Evolutionary conservation across 2,888 invertebrate genomes (phyloP), one percentile per base, ranked within the genome.

Genomic region (Hydrotaea cyrtoneurina): DNA sequence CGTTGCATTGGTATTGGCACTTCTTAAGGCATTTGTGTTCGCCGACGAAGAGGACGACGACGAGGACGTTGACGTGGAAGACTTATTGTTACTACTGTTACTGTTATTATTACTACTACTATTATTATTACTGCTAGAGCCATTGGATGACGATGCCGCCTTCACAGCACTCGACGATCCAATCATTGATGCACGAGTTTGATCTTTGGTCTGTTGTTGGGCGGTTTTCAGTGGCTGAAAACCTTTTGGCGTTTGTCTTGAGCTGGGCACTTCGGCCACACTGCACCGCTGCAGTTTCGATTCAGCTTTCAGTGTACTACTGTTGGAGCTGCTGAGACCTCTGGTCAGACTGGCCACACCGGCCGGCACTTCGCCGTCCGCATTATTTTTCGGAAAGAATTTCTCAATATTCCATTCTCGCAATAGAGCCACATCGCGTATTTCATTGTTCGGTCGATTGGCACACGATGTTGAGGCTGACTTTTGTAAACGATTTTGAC

Each of bases 381-480:
- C 83, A 11, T 78, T 87, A 64, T 88, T 87, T 73, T 88, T 87
- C 15, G 95, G 96, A 93, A 97, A 97, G 93, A 97, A 97, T 91
- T 96, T 95, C 87, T 96, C 96, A 92, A 97, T 96, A 93, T 97
- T 96, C 97, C 97, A 97, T 90, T 97, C 97, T 93, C 96, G 96
- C 88, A 97, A 94, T 86, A 97, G 94, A 86, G 96, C 96, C 92
- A 96, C 96, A 91, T 96, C 96, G 89, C 95, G 93, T 90, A 80
- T 82, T 74, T 85, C 87, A 72, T 86, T 86, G 83, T 83, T 85
- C 53, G 87, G 87, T 62, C 82, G 87, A 84, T 88, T 86, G 86
- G 90, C 91, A 85, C 91, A 90, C 55, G 91, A 90, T 21, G 90
- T 90, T 78, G 92, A 90, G 80, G 91, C 89, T 64, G 92, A 91